A percentile compares a stretch with the other conserved stretches of the same genome.
Evolutionary conservation across 2,888 invertebrate genomes (phyloP).

Genomic region (Xiphydria camelus): DNA sequence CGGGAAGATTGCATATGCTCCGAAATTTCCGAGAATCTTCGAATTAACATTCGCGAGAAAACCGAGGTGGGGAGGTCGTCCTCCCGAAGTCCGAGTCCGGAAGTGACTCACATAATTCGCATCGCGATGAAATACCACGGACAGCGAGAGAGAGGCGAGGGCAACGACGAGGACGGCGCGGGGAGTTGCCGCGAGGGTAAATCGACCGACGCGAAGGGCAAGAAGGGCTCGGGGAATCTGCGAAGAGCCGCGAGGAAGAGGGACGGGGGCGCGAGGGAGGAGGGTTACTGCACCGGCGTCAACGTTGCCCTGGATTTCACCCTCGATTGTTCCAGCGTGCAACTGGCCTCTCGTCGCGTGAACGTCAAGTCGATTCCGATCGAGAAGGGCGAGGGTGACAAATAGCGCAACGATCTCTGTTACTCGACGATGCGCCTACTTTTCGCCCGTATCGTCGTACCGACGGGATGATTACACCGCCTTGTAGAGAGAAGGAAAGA

Average conservation of each 20-base stretch:
- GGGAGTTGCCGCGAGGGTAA: not conserved
- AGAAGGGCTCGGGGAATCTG: conserved; percentile 7
- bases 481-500: no score
- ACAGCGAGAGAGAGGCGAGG: conserved; percentile 17
- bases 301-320: conserved; percentile 48
- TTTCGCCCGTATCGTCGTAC: no score
- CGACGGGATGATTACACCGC: no score
- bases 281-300: conserved; percentile 34
- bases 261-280: conserved; percentile 20
- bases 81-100: conserved; percentile 42
- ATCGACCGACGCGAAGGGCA: conserved; percentile 5
- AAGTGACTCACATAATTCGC: conserved; percentile 49
- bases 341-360: conserved; percentile 44
- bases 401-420: no score
- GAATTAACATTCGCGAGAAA: conserved; percentile 39
- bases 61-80: conserved; percentile 32
- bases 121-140: conserved; percentile 51
- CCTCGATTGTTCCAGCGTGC: conserved; percentile 47
- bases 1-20: conserved; percentile 42
- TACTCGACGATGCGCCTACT: no score
- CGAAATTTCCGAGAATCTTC: conserved; percentile 42
- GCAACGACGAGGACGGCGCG: conserved; percentile 4
- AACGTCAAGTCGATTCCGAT: conserved; percentile 27
- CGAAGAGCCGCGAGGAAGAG: conserved; percentile 2
- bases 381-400: conserved; percentile 17